A percentile compares a stretch with the other conserved stretches of the same genome.
Evolutionary conservation across 2,888 invertebrate genomes (phyloP).

Genomic region (Malthinus seriepunctatus): DNA sequence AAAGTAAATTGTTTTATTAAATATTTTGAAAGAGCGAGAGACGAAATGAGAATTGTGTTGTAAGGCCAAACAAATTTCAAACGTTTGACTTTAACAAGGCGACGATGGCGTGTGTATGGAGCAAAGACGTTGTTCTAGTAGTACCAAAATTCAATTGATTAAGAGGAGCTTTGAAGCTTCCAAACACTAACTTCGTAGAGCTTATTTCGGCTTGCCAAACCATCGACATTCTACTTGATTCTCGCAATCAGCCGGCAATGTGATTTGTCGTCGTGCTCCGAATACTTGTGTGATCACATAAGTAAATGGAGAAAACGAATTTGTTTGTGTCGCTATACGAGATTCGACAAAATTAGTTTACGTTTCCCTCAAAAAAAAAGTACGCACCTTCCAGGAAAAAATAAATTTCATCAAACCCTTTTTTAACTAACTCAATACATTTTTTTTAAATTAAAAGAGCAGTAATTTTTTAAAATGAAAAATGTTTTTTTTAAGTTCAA

Average conservation of each 20-base stretch:
- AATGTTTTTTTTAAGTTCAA: slow-evolving; percentile 10
- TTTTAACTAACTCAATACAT: too few species aligned
- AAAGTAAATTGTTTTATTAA: background rate
- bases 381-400: slow-evolving; percentile 7
- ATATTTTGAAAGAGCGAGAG: background rate
- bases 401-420: background rate
- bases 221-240: slow-evolving; percentile 41
- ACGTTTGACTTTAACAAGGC: slow-evolving; percentile 9
- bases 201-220: slow-evolving; percentile 27
- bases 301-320: slow-evolving; percentile 48
- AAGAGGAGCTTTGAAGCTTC: slow-evolving; percentile 32
- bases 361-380: too few species aligned
- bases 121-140: slow-evolving; percentile 30
- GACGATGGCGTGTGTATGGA: background rate
- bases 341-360: slow-evolving; percentile 40
- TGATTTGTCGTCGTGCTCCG: slow-evolving; percentile 46
- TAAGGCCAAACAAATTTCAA: slow-evolving; percentile 6
- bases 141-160: slow-evolving; percentile 33
- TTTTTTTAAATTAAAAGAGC: too few species aligned
- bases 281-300: slow-evolving; percentile 44
- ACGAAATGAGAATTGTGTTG: background rate
- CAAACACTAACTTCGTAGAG: slow-evolving; percentile 29
- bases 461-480: slow-evolving; percentile 4
- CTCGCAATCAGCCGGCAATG: slow-evolving; percentile 48
- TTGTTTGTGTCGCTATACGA: slow-evolving; percentile 47